Base-by-base conservation (phyloP, 2,888 invertebrate species). In the Cerastis leucographa region DNA sequence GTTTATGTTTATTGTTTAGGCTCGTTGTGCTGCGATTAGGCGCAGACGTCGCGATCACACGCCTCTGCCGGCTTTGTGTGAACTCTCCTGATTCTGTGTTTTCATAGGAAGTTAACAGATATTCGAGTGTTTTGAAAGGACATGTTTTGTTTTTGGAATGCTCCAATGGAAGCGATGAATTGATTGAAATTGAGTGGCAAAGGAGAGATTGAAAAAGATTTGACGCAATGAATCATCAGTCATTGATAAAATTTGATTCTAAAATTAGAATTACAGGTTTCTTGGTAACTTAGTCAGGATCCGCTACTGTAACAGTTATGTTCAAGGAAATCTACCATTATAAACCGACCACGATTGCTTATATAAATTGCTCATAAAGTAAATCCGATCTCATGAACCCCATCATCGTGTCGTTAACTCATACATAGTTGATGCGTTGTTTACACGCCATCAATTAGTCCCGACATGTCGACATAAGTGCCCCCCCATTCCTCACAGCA, bases 1-100 rank as follows among this genome's bases (percentile, higher is more conserved):
- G 86, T 87, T 85, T 88, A 88, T 88, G 85, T 88, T 85, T 88
- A 88, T 88, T 85, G 88, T 88, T 87, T 87, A 85, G 79, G 71
- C 69, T 84, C 76, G 78, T 81, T 74, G 82, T 76, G 62, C 72
- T 70, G 70, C 82, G 76, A 86, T 86, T 83, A 85, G 74, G 79
- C 42, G 80, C 76, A 74, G 73, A 81, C 77, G 65, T 59, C 62
- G 71, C 46, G 54, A 64, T 75, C 82, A 65, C 78, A 78, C 66
- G 82, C 64, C 64, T 25, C 67, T 29, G 62, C 49, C 61, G 35
- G 59, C 85, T 64, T 73, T 72, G 76, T 72, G 84, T 35, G 51
- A 40, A 42, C 49, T 59, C 14, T 61, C 29, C 59, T 61, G 29
- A 19, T 2, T 59, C 12, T 19, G 54, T n/a, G 64, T 54, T 73